These are phyloP conservation scores for Lonchura striata DNA, from an alignment of 2,113 vertebrate species.

Conservation along the genomic window DNA sequence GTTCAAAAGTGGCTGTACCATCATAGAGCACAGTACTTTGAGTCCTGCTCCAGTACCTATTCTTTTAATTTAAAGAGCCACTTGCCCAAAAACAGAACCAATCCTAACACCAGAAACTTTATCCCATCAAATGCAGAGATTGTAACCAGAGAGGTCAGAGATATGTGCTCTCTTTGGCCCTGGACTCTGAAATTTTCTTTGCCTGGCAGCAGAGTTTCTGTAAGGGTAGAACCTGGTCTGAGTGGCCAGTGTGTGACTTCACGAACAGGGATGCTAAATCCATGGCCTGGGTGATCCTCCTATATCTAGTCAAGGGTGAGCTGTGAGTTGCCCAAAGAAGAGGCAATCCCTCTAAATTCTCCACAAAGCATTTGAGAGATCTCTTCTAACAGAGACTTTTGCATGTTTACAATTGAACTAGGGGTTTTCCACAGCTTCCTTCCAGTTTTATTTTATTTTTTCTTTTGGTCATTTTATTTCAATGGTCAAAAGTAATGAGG, in stretches of 20 bases:
- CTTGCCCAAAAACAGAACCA: neutral
- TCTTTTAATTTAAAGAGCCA: neutral
- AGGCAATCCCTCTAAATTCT: neutral
- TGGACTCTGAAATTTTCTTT: neutral
- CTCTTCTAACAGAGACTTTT: neutral
- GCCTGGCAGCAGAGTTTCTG: neutral
- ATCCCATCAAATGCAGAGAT: neutral
- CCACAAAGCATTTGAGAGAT: accelerated
- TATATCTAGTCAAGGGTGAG: neutral
- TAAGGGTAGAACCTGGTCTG: neutral
- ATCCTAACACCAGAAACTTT: neutral
- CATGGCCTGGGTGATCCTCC: neutral
- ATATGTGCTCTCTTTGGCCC: accelerated
- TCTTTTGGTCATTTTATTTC: neutral
- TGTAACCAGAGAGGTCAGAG: neutral
- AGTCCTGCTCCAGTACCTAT: neutral
- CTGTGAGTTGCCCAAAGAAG: neutral
- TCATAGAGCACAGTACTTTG: accelerated
- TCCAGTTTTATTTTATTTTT: neutral
- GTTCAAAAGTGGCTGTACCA: neutral
- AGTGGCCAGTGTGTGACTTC: accelerated
- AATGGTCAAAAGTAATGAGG: neutral
- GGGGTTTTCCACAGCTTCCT: neutral
- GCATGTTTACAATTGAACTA: neutral
- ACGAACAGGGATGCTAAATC: accelerated